Base-by-base conservation (phyloP, 2,888 invertebrate species). In the Yponomeuta malinellus region DNA sequence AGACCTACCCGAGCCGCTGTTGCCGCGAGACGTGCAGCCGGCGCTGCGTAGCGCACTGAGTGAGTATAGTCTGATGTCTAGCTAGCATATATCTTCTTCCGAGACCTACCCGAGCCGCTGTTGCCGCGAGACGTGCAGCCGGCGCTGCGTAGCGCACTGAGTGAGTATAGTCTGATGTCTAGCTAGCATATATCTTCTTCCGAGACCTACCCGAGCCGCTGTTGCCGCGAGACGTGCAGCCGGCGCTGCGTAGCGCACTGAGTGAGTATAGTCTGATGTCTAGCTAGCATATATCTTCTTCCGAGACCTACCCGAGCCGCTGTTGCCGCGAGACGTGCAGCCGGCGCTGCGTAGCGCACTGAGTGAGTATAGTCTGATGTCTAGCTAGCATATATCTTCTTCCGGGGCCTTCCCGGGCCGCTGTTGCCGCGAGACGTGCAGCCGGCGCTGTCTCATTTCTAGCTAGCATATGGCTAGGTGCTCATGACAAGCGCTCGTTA, bases 321-420 rank as follows among this genome's bases (percentile, higher is more conserved):
- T 98, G 48, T 90, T 98, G 72, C 96, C 96, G 1, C 93, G 94
- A n/a, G 91, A 92, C 66, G 93, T 96, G 70, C 95, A 96, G 75
- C 93, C 93, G 72, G 94, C 94, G 76, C 93, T 97, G 70, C 94
- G 95, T 71, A 91, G 94, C 76, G 95, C 95, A 43, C 93, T 95
- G 75, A 93, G 96, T 96, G 84, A 77, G 79, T 74, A 5, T 66
- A 66, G 12, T 66, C 9, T 2, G 10, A 23, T 8, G 29, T 66
- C 37, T 66, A 63, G 63, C 63, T 15, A 15, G 43, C 9, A 43
- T 43, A 43, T 43, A 8, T 43, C 73, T 98, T 98, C 88, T 96
- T 98, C 84, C 93, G 98, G n/a, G 97, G 97, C 77, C 89, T 98
- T 70, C 96, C 97, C 0, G 97, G 97, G 78, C 95, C 97, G 1